Base-by-base conservation (phyloP, 2,888 invertebrate species). In the Meiosimyza decipiens region DNA sequence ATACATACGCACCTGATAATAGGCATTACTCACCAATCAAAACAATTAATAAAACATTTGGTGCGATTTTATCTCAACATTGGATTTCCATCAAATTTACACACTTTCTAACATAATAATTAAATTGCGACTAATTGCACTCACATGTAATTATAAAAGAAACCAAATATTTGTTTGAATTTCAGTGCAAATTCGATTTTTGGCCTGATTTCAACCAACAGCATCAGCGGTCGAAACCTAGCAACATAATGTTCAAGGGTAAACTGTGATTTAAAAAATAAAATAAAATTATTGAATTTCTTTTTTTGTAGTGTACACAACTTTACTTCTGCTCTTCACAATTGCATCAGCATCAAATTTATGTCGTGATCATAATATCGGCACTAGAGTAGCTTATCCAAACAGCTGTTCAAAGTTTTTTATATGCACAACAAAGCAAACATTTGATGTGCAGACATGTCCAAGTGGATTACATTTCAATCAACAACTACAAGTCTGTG, bases 391-490 rank as follows among this genome's bases (percentile, higher is more conserved):
- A 51, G 72, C 73, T 11, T 75, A 76, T 40, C 73, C 73, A 1
- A 71, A 52, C 12, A 76, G 76, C 60, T 79, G 79, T 67, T 57
- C 75, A 2, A 75, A 76, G 60, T 79, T 74, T 72, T 33, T 77
- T 0, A 64, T 75, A 16, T 79, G 79, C 62, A 69, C 69, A 6
- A 71, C 50, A 3, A 66, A 55, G 52, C 49, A n/a, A 12, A 40
- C 64, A 12, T 57, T 68, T n/a, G 22, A 71, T 52, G 49, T 74
- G 12, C 65, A 69, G n/a, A 70, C 71, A 63, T 77, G 77, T 18
- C 75, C 79, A 3, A 72, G 64, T 11, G 78, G 79, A 3, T 71
- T 78, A 40, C 74, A 77, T 65, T 79, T 78, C 22, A 79, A 78
- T 76, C 71, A 59, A 13, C 68, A 75, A 54, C 28, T 75, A 16